phyloP scores from a whole-genome alignment of 2,888 invertebrate species.

The Aporophyla lueneburgensis region DNA sequence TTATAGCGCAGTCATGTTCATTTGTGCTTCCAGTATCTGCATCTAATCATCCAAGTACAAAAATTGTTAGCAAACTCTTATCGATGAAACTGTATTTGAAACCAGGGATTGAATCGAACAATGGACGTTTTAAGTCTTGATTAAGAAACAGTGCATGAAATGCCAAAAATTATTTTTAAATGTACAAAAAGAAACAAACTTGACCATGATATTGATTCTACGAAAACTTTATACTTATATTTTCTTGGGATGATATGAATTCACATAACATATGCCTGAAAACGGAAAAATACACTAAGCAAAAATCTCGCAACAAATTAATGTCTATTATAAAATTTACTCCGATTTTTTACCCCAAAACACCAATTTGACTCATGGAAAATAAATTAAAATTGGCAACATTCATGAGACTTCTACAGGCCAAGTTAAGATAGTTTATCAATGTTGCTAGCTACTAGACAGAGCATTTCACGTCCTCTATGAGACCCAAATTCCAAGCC shows the following conservation, averaged over 20 bases:
- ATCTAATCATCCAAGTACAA: not conserved
- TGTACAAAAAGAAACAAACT: slow-evolving; percentile 3
- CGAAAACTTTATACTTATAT: not conserved
- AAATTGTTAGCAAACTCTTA: not conserved
- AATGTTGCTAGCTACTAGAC: not conserved
- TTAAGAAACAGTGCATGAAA: not conserved
- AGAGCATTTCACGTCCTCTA: not conserved
- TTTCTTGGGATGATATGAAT: slow-evolving; percentile 7
- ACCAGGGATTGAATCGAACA: not conserved
- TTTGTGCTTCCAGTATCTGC: not conserved
- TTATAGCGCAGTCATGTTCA: not conserved
- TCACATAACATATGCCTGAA: not conserved
- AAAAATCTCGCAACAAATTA: slow-evolving; percentile 17
- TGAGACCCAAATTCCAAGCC: not conserved
- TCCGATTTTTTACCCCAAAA: not conserved
- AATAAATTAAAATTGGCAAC: not conserved
- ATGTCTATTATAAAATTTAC: slow-evolving; percentile 5
- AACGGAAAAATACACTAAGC: not conserved
- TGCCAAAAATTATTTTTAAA: slow-evolving; percentile 5
- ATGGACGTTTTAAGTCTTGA: not conserved
- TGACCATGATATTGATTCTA: not conserved
- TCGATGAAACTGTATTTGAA: not conserved
- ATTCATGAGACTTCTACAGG: not conserved
- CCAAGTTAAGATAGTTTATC: not conserved
- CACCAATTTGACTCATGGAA: not conserved